These are phyloP conservation scores for Lutraria lutraria DNA, from an alignment of 2,888 invertebrate species.

Conservation along the genomic window DNA sequence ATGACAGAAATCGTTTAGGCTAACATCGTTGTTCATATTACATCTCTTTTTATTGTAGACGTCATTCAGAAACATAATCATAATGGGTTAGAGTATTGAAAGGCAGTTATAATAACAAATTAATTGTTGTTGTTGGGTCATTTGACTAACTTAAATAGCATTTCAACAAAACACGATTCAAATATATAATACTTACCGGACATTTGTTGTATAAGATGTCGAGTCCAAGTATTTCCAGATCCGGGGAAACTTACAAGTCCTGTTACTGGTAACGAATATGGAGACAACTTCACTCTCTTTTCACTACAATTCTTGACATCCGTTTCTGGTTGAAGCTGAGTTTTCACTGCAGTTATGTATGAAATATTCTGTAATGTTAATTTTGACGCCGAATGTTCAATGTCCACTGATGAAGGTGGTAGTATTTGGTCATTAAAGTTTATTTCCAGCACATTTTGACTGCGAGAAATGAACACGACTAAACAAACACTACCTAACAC, in stretches of 20 bases:
- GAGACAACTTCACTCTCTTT: constrained; percentile 23
- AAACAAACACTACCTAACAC: not conserved
- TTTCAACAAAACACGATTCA: too few relatives aligned
- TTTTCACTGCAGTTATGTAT: not conserved
- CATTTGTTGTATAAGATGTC: constrained; percentile 47
- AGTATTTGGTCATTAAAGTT: not conserved
- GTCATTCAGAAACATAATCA: too few relatives aligned
- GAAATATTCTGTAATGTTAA: not conserved
- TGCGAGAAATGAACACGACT: not conserved
- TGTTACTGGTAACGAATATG: constrained; percentile 12
- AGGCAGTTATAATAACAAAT: too few relatives aligned
- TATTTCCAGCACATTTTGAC: not conserved
- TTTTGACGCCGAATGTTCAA: not conserved
- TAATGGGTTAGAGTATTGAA: too few relatives aligned
- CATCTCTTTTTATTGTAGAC: too few relatives aligned
- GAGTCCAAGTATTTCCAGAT: constrained; percentile 44
- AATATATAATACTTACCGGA: constrained; percentile 18
- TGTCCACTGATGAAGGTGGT: not conserved
- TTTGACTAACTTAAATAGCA: too few relatives aligned
- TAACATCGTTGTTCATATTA: too few relatives aligned
- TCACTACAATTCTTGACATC: not conserved
- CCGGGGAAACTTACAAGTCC: constrained; percentile 44
- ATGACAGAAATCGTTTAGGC: too few relatives aligned
- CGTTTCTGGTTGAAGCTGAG: not conserved
- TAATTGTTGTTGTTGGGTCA: too few relatives aligned